Conservation (phyloP, 2,797 vertebrate species). For the Artibeus jamaicensis region DNA sequence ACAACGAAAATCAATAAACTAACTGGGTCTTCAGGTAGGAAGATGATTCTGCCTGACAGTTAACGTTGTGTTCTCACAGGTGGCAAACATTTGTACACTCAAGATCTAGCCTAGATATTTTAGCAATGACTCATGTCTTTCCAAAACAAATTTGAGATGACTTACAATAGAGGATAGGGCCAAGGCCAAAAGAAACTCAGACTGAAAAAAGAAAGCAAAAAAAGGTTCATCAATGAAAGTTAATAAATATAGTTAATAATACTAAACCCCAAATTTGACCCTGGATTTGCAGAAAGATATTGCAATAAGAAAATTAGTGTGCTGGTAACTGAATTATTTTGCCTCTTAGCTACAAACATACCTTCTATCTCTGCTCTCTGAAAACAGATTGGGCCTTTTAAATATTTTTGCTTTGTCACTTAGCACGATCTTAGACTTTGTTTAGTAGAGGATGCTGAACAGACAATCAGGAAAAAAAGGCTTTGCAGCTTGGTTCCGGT, state of each 20-base stretch:
- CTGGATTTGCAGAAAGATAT: background rate
- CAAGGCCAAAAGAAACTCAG: slow-evolving; percentile 13
- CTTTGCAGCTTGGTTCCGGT: background rate
- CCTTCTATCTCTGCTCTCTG: background rate
- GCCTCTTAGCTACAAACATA: background rate
- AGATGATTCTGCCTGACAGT: background rate
- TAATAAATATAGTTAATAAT: background rate
- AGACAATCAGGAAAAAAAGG: background rate
- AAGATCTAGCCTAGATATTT: background rate
- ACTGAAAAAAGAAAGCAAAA: background rate
- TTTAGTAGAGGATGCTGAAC: background rate
- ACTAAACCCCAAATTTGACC: background rate
- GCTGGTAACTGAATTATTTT: background rate
- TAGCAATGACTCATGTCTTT: background rate
- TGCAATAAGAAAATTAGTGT: background rate
- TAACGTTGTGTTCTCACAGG: background rate
- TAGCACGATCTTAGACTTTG: background rate
- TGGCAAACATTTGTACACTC: background rate
- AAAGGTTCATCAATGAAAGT: background rate
- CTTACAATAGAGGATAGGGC: background rate
- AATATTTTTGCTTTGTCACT: background rate
- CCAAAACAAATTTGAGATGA: background rate
- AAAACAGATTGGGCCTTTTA: background rate
- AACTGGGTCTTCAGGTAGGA: background rate
- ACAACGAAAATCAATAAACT: background rate